phyloP scores from a whole-genome alignment of 1,140 invertebrate genomes.

The Geopemphigus sp. region DNA sequence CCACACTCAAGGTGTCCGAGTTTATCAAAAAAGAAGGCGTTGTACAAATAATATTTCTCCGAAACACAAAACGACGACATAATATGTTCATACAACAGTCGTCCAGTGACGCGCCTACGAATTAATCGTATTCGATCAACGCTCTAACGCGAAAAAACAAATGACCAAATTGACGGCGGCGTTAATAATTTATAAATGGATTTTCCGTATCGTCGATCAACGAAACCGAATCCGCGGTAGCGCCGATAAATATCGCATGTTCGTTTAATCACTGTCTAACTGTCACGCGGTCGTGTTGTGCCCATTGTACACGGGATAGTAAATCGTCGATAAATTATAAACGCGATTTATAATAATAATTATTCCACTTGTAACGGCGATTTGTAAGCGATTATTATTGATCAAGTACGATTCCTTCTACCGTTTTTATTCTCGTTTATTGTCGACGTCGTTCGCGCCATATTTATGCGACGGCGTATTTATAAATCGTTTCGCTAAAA shows the following conservation, averaged over 20 bases:
- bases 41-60: too few relatives aligned
- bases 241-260: neutral
- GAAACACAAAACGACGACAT: too few relatives aligned
- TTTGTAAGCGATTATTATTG: neutral
- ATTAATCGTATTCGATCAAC: too few relatives aligned
- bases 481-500: too few relatives aligned
- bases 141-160: too few relatives aligned
- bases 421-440: neutral
- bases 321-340: neutral
- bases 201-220: neutral
- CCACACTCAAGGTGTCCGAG: too few relatives aligned
- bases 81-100: too few relatives aligned
- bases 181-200: neutral
- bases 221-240: neutral
- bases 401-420: neutral
- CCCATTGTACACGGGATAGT: neutral
- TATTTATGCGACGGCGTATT: too few relatives aligned
- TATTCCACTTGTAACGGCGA: neutral
- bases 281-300: neutral
- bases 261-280: constrained; percentile 24
- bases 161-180: too few relatives aligned
- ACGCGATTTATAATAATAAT: constrained; percentile 10
- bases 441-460: neutral
- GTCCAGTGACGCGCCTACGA: too few relatives aligned
- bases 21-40: too few relatives aligned